A percentile compares a stretch with the other conserved stretches of the same genome.
Conservation (phyloP, 2,113 vertebrate genomes). For the Bufo bufo region DNA sequence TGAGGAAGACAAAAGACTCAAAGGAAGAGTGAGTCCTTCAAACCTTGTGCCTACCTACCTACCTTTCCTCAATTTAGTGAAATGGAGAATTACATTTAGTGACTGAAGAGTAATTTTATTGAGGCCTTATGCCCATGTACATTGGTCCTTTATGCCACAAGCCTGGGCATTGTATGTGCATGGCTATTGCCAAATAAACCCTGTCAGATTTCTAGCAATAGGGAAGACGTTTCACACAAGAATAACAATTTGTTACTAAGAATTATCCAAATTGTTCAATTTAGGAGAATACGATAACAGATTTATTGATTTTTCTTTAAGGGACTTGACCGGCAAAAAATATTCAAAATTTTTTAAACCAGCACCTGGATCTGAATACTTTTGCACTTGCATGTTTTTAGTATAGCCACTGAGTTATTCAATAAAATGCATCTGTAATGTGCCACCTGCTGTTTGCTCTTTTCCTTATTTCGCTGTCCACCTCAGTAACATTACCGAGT, state of each 20-base stretch:
- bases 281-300: too few relatives aligned
- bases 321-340: too few relatives aligned
- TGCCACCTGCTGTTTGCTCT: too few relatives aligned
- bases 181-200: background rate
- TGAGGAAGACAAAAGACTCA: constrained; percentile 12
- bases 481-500: too few relatives aligned
- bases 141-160: background rate
- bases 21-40: constrained; percentile 21
- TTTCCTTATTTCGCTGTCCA: too few relatives aligned
- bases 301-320: too few relatives aligned
- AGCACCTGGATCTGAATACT: too few relatives aligned
- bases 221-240: background rate
- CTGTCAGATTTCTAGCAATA: background rate
- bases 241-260: background rate
- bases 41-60: background rate
- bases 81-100: background rate
- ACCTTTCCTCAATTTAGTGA: background rate
- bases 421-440: too few relatives aligned
- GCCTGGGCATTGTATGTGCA: background rate
- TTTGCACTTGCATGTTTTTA: too few relatives aligned
- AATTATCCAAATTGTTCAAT: background rate
- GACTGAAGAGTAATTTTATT: background rate
- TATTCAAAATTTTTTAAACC: too few relatives aligned
- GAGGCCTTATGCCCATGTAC: background rate
- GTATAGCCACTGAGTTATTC: too few relatives aligned